Evolutionary conservation across 2,888 invertebrate genomes (phyloP).

Genomic region (Lepidocyrtoides sp.): DNA sequence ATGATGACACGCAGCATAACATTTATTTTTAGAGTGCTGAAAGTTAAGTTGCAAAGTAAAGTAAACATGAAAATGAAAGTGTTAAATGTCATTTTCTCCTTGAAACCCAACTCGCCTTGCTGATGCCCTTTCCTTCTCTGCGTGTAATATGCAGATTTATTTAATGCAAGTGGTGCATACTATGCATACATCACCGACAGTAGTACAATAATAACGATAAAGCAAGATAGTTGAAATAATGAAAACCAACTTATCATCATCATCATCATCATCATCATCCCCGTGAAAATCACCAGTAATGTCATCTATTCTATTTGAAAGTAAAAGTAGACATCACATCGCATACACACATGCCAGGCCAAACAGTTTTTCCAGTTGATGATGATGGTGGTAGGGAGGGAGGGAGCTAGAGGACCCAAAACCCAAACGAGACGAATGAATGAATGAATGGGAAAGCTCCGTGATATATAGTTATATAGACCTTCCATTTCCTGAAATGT

Average conservation of each 20-base stretch:
- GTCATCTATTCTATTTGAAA: neutral
- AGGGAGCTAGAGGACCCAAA: neutral
- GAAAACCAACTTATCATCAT: constrained; percentile 15
- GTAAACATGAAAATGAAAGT: constrained; percentile 17
- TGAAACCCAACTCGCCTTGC: neutral
- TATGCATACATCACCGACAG: neutral
- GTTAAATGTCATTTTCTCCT: constrained; percentile 45
- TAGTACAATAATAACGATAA: neutral
- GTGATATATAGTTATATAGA: neutral
- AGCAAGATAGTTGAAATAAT: constrained; percentile 23
- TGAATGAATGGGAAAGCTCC: constrained; percentile 6
- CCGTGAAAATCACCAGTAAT: constrained; percentile 22
- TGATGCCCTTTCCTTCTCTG: constrained; percentile 18
- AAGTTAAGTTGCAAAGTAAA: neutral
- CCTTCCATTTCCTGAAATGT: neutral
- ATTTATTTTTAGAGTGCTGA: neutral
- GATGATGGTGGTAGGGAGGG: neutral
- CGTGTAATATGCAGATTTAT: neutral
- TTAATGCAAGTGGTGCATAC: neutral
- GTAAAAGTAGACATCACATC: neutral
- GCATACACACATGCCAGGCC: neutral
- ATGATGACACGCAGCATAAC: neutral
- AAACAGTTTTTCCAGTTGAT: constrained; percentile 13
- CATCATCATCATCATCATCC: neutral
- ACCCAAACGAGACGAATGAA: neutral